Evolutionary conservation across 2,113 vertebrate species (phyloP).

Genomic region (Jaculus jaculus): DNA sequence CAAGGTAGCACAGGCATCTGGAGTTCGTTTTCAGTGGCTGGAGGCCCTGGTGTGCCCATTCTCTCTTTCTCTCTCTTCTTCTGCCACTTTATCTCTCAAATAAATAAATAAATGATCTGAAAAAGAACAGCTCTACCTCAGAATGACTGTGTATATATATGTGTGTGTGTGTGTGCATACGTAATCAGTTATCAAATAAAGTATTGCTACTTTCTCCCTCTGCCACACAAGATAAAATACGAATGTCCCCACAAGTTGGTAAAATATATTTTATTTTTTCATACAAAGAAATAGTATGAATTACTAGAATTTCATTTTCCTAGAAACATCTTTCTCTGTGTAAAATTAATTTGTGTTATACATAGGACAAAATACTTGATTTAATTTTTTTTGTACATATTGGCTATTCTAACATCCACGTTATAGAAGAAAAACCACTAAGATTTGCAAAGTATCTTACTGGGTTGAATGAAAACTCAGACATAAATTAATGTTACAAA

Average conservation of each 20-base stretch:
- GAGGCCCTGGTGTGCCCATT: too few relatives aligned
- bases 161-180: accelerated
- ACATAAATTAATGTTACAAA: slow-evolving; percentile 86
- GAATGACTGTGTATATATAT: not conserved
- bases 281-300: slow-evolving; percentile 99
- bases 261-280: slow-evolving; percentile 99
- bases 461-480: slow-evolving; percentile 94
- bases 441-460: slow-evolving; percentile 84
- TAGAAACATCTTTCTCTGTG: slow-evolving; percentile 96
- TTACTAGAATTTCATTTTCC: slow-evolving; percentile 95
- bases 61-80: too few relatives aligned
- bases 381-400: slow-evolving; percentile 90
- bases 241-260: slow-evolving; percentile 80
- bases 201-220: not conserved
- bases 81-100: too few relatives aligned
- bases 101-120: not conserved
- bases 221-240: not conserved
- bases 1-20: too few relatives aligned
- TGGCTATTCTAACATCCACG: slow-evolving; percentile 89
- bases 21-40: too few relatives aligned
- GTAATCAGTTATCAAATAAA: not conserved
- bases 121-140: not conserved
- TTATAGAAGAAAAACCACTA: slow-evolving; percentile 88
- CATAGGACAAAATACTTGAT: slow-evolving; percentile 97
- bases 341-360: slow-evolving; percentile 97